These are phyloP conservation scores for Ceratina japonica DNA, from an alignment of 1,140 invertebrate species.

Conservation along the genomic window DNA sequence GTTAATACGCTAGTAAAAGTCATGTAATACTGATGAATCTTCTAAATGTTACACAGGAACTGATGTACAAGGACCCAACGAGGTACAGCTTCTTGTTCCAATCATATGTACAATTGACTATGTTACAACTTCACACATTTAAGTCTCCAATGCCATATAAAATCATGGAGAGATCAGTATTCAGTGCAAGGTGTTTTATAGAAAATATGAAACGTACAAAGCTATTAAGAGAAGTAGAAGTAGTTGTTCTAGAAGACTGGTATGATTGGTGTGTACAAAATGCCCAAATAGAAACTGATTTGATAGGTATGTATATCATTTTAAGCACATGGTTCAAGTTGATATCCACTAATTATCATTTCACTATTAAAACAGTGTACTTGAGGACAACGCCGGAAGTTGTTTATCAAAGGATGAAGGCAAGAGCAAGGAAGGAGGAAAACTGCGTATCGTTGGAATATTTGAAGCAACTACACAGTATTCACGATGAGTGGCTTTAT, in stretches of 20 bases:
- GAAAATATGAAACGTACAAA: conserved; percentile 72
- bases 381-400: conserved; percentile 89
- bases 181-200: conserved; percentile 82
- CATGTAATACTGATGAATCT: not conserved
- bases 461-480: conserved; percentile 86
- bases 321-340: conserved; percentile 11
- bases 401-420: conserved; percentile 89
- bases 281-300: conserved; percentile 87
- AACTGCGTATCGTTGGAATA: conserved; percentile 86
- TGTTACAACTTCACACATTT: conserved; percentile 89
- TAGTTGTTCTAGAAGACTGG: conserved; percentile 91
- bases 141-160: conserved; percentile 84
- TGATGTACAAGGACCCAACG: conserved; percentile 91
- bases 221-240: conserved; percentile 70
- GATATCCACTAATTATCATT: not conserved
- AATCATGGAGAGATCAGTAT: conserved; percentile 94
- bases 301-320: conserved; percentile 88
- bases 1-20: not conserved
- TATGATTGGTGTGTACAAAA: conserved; percentile 88
- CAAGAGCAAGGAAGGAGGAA: conserved; percentile 90
- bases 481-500: conserved; percentile 92
- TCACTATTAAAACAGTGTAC: conserved; percentile 85
- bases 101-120: conserved; percentile 93
- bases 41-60: conserved; percentile 80
- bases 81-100: conserved; percentile 93